These are phyloP conservation scores for Drosophila hamatofila DNA, from an alignment of 2,888 invertebrate genomes.

Conservation along the genomic window DNA sequence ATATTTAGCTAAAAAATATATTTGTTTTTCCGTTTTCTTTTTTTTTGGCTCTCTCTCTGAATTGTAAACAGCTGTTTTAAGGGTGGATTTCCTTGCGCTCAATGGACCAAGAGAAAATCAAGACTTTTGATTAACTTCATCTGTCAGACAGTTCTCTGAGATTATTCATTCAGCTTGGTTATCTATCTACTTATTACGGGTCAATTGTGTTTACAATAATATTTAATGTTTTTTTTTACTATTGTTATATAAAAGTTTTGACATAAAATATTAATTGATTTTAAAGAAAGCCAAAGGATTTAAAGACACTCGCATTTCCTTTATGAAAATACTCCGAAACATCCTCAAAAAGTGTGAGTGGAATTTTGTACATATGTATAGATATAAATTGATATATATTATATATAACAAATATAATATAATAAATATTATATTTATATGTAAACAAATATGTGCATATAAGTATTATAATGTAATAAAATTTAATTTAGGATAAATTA, in stretches of 20 bases:
- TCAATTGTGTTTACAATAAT: constrained; percentile 25
- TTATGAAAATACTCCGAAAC: not conserved
- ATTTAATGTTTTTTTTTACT: constrained; percentile 5
- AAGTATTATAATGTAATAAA: not conserved
- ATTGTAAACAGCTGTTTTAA: constrained; percentile 18
- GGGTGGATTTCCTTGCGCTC: constrained; percentile 13
- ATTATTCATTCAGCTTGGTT: constrained; percentile 20
- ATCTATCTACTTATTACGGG: constrained; percentile 18
- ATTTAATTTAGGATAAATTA: not conserved
- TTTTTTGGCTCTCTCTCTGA: not conserved
- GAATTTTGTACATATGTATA: not conserved
- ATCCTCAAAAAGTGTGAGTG: constrained; percentile 5
- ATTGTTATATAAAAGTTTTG: constrained; percentile 19
- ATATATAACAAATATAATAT: not conserved
- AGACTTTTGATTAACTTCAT: constrained; percentile 12
- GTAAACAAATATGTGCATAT: not conserved
- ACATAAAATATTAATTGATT: constrained; percentile 6
- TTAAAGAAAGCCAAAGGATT: not conserved
- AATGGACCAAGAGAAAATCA: constrained; percentile 4
- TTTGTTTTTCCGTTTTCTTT: not conserved
- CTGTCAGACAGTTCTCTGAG: constrained; percentile 22
- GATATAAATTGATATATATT: not conserved
- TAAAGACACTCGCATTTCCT: not conserved
- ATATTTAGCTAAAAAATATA: not conserved
- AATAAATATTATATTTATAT: not conserved